Base-by-base conservation (phyloP, 1,140 invertebrate species). In the Drosophila sp. region DNA sequence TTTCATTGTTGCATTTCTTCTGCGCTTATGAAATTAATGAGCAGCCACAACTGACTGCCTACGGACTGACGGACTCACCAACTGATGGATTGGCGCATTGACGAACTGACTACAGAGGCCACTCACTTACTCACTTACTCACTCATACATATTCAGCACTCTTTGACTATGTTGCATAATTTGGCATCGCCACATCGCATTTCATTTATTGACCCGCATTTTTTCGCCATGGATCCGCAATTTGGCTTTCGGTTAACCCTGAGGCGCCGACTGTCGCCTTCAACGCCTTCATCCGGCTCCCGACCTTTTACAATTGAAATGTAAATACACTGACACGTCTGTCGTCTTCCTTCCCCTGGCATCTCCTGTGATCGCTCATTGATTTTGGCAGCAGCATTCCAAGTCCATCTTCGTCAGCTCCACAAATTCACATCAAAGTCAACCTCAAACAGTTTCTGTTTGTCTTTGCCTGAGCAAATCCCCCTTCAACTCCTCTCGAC, bases 1-100 rank as follows among this genome's bases (percentile, higher is more conserved):
- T 84, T 89, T 89, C 83, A 89, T 84, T 89, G 83, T 89, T 83
- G 83, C 83, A 89, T 87, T 87, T 87, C 83, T 89, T 84, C 67
- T 80, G 76, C 84, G 84, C 80, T 89, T 89, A 87, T 87, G 79
- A 87, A 87, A 89, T 87, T 87, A 89, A 87, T 87, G 83, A 87
- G 80, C 82, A 87, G 54, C 74, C 53, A 38, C 74, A 53, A 62
- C 71, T 54, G 69, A 53, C 43, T 46, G 61, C 53, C 54, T 59
- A 21, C 62, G n/a, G n/a, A n/a, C 76, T 67, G 57, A 58, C 8
- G n/a, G 7, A 40, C 34, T 43, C 25, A 43, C 71, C 63, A 41
- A 6, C 27, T 21, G 62, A 14, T 14, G 14, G 45, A n/a, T 9
- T 34, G 41, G 45, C 61, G 14, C 32, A n/a, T 9, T 34, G 41